These are phyloP conservation scores for Drosophila asahinai DNA, from an alignment of 1,140 invertebrate genomes.

Conservation along the genomic window DNA sequence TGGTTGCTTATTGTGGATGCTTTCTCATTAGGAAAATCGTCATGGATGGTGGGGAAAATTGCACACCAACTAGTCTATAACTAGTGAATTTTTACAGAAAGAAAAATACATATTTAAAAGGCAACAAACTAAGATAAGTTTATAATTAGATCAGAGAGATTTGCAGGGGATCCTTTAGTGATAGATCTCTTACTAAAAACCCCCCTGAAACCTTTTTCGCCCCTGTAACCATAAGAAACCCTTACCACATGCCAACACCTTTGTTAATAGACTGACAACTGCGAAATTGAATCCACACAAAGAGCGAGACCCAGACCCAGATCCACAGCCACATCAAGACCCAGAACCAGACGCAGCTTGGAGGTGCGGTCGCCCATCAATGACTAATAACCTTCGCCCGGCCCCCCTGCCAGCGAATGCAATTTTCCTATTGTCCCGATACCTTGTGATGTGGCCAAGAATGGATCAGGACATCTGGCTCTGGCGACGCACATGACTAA, in stretches of 20 bases:
- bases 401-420: conserved; percentile 44
- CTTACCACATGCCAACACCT: conserved; percentile 24
- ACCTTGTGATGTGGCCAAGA: conserved; percentile 20
- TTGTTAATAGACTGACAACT: conserved; percentile 43
- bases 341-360: conserved; percentile 11
- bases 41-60: background rate
- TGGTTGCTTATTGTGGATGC: background rate
- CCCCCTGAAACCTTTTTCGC: too few species aligned
- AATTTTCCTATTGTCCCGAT: conserved; percentile 66
- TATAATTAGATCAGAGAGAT: background rate
- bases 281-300: conserved; percentile 31
- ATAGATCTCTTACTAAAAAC: background rate
- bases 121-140: background rate
- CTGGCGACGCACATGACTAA: conserved; percentile 76
- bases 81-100: background rate
- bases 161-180: background rate
- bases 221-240: conserved; percentile 11
- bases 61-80: background rate
- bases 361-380: conserved; percentile 74
- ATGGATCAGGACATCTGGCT: conserved; percentile 74
- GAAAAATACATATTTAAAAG: background rate
- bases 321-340: background rate
- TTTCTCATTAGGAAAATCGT: background rate
- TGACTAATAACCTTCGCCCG: conserved; percentile 68
- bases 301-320: conserved; percentile 22